Conservation (phyloP, 2,113 vertebrate species). For the Catharus fuscescens region DNA sequence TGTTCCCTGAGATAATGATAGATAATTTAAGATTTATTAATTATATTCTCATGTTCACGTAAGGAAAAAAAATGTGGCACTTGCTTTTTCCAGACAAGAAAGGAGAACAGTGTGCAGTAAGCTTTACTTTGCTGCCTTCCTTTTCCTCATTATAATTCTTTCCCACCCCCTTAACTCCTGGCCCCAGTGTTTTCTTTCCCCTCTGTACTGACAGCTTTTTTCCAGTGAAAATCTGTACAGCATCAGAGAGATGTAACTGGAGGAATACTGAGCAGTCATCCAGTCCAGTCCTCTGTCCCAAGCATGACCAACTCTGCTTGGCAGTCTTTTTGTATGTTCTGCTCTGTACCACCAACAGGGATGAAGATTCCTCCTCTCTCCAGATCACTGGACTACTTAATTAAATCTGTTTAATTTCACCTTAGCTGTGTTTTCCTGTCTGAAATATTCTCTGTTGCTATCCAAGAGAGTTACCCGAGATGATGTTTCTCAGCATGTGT, state of each 20-base stretch:
- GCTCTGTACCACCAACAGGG: not conserved
- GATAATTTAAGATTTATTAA: not conserved
- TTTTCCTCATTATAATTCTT: not conserved
- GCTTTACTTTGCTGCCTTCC: not conserved
- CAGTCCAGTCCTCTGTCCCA: not conserved
- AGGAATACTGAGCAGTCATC: not conserved
- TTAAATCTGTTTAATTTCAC: not conserved
- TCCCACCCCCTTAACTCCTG: not conserved
- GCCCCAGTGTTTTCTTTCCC: not conserved
- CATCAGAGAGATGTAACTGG: not conserved
- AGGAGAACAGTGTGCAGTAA: not conserved
- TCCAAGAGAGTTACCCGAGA: not conserved
- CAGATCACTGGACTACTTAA: not conserved
- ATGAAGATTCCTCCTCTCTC: not conserved
- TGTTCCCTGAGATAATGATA: not conserved
- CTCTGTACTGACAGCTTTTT: not conserved
- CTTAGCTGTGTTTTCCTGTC: not conserved
- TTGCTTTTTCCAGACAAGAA: not conserved
- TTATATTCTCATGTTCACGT: accelerated
- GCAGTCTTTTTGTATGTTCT: not conserved
- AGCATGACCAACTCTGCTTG: not conserved
- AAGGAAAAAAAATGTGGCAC: not conserved
- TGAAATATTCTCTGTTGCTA: not conserved
- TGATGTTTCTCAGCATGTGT: not conserved
- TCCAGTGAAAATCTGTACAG: not conserved